Evolutionary conservation across 37 sponge, comb jelly and placozoan genomes (phyloP), one percentile per base, ranked within the genome.

Genomic region (Chondrilla cf. caribensis): DNA sequence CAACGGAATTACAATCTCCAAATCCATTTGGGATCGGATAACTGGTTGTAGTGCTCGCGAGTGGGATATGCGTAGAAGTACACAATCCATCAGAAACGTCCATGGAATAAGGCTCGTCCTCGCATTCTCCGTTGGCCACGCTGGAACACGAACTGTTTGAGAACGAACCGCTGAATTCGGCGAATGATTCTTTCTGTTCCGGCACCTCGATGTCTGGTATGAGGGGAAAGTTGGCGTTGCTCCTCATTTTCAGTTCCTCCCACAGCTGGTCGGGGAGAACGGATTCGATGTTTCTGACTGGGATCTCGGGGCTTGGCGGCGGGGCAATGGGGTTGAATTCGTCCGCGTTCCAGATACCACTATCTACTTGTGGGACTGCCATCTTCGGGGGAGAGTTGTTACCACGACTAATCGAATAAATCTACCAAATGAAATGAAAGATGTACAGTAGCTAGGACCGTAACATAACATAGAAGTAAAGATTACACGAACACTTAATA

Each of bases 231-330:
- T 5, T 19, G 1, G 25, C 18, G 76, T 39, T 42, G 0, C 76
- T 73, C 24, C 2, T 6, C 41, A 6, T 7, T 15, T 38, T n/a
- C 24, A 39, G 24, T 17, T n/a, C 42, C 2, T 73, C 44, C 2
- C 17, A 2, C 6, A 73, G 22, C 2, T 43, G 24, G 17, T 1
- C 25, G 1, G 38, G 38, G 2, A 73, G 76, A 39, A 43, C 24
- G 21, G 44, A 73, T 31, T 57, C 73, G 3, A 64, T 25, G 9
- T 57, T 35, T 70, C 71, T 79, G 44, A 55, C 57, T 24, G 79
- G 86, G 24, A 80, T 22, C 43, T 80, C 86, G n/a, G 86, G 86
- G 39, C 86, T 85, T 28, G 86, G 86, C 37, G 86, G 86, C n/a
- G 86, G 86, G 43, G 86, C 86, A 2, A 38, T 35, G 57, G 86